phyloP scores from a whole-genome alignment of 2,888 invertebrate genomes.

The Piscicola geometra region DNA sequence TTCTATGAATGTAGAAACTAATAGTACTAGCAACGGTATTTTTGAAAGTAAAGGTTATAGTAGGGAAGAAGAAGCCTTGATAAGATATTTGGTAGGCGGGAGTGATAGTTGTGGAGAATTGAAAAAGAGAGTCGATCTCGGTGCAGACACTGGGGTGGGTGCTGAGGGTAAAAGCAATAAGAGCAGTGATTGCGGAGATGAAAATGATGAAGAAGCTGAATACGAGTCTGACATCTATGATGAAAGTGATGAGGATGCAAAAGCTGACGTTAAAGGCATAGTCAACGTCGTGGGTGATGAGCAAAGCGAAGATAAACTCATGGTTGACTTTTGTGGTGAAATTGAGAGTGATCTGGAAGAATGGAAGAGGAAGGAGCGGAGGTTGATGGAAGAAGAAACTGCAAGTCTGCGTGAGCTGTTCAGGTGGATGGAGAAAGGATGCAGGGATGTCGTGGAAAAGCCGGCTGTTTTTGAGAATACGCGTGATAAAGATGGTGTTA shows the following conservation, averaged over 20 bases:
- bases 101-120: background rate
- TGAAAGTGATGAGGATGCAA: background rate
- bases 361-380: background rate
- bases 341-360: background rate
- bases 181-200: conserved; percentile 18
- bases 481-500: background rate
- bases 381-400: background rate
- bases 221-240: background rate
- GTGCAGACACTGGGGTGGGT: background rate
- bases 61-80: background rate
- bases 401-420: background rate
- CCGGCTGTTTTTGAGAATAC: background rate
- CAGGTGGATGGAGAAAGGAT: background rate
- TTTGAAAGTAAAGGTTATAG: conserved; percentile 6
- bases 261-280: background rate
- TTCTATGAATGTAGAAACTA: no score
- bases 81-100: background rate
- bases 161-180: background rate
- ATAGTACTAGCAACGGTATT: no score
- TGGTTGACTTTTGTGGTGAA: background rate
- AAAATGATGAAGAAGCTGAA: conserved; percentile 7
- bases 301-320: background rate
- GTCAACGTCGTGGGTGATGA: background rate
- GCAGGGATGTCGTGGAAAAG: no score
- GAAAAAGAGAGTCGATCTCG: background rate